Percentiles rank a stretch among this genome's conserved stretches.
phyloP scores from a whole-genome alignment of 2,113 vertebrate genomes.

The Paraplagusia blochii region DNA sequence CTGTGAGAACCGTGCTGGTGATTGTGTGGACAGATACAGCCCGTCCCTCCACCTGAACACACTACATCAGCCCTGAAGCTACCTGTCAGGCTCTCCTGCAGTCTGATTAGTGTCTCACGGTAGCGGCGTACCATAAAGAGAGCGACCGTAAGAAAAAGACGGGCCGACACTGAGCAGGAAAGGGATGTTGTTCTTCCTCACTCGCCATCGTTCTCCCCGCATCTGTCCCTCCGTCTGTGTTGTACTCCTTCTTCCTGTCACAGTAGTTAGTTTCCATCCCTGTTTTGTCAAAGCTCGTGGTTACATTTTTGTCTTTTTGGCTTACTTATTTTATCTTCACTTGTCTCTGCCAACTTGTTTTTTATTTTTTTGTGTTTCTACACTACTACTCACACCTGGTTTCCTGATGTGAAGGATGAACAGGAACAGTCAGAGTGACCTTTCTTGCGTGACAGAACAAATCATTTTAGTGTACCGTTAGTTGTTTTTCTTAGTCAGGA shows the following conservation, averaged over 20 bases:
- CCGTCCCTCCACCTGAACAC: conserved; percentile 62
- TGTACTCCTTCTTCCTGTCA: conserved; percentile 21
- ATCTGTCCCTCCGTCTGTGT: conserved; percentile 33
- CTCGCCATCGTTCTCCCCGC: conserved; percentile 42
- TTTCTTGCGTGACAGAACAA: conserved; percentile 22
- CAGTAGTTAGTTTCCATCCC: conserved; percentile 7
- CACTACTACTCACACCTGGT: too few relatives aligned
- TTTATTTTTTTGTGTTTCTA: conserved; percentile 21
- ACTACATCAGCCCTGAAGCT: conserved; percentile 64
- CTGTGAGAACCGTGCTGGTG: conserved; percentile 30
- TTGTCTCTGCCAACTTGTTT: conserved; percentile 18
- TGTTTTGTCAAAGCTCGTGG: neutral
- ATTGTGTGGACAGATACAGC: conserved; percentile 53
- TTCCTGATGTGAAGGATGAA: conserved; percentile 1
- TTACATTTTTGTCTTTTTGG: conserved; percentile 15
- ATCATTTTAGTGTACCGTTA: conserved; percentile 24
- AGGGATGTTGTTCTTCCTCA: conserved; percentile 41
- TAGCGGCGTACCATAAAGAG: conserved; percentile 10
- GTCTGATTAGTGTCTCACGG: conserved; percentile 57
- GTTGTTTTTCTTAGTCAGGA: conserved; percentile 11
- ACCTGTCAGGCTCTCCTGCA: conserved; percentile 52
- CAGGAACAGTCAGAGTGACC: conserved; percentile 6
- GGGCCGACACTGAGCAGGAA: conserved; percentile 7
- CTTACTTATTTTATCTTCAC: conserved; percentile 15
- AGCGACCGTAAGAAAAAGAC: neutral